Evolutionary conservation across 2,888 invertebrate species (phyloP), one percentile per base, ranked within the genome.

Genomic region (Malachius bipustulatus): DNA sequence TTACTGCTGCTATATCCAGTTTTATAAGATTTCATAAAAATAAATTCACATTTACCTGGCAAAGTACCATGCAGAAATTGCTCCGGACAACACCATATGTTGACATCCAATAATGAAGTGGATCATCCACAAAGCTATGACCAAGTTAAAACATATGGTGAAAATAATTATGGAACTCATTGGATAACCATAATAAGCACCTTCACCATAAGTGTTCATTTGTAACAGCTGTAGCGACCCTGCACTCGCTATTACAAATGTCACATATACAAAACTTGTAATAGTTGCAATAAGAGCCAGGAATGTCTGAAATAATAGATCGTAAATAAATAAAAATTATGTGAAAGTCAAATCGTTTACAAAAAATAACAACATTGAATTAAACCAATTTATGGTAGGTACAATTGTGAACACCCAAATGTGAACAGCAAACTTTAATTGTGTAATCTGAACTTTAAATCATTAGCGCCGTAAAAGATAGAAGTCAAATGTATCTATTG

Each of bases 71-170:
- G 32, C 15, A 9, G 39, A 15, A 16, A 39, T 32, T 13, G 39
- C 39, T 8, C 39, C 39, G 2, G 39, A 11, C 15, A 39, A 26
- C 9, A 39, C 29, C 39, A 39, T 39, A 16, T 39, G 35, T 30
- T 39, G 39, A 13, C 35, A 39, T 6, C 32, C 39, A 9, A 36
- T 12, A 10, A 29, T 14, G 26, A 39, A 39, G 24, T 29, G 33
- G 10, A 36, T 11, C 28, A 15, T 32, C 39, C 39, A 39, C 4
- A 36, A n/a, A 16, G 36, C 28, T 32, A 39, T 29, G 4, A 31
- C 11, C 2, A 27, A 16, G 16, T 19, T 32, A 13, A 31, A 34
- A 12, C 28, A 16, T 4, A 37, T 29, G 2, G 37, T 37, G 8
- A 37, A 37, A 2, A 16, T 4, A 13, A 37, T 37, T 3, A 11